These are phyloP conservation scores for Myiotriccus ornatus DNA, from an alignment of 2,797 vertebrate species.

Conservation along the genomic window DNA sequence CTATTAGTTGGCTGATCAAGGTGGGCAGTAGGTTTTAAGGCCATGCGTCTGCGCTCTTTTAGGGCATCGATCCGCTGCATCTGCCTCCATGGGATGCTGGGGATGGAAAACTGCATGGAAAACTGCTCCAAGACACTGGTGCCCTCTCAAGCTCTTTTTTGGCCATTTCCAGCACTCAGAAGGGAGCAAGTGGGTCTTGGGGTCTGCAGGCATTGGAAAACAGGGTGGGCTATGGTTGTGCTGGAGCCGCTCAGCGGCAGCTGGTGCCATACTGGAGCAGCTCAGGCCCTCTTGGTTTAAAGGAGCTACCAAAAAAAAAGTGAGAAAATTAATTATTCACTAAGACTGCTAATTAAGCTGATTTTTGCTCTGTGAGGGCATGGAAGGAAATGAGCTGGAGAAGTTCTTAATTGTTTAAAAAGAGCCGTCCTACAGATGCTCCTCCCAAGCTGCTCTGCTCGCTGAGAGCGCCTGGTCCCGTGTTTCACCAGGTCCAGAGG, in stretches of 20 bases:
- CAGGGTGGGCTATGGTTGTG: rapidly evolving
- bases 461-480: rapidly evolving
- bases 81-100: neutral
- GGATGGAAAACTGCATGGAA: neutral
- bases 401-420: constrained; percentile 45
- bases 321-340: constrained; percentile 53
- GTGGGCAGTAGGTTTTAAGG: neutral
- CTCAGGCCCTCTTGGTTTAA: neutral
- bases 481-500: rapidly evolving
- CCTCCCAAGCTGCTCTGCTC: neutral
- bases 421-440: neutral
- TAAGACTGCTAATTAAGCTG: constrained; percentile 35
- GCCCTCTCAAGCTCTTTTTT: neutral
- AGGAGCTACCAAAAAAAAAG: neutral
- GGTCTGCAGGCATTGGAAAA: neutral
- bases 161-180: neutral
- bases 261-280: neutral
- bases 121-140: neutral
- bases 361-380: constrained; percentile 36
- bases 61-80: rapidly evolving
- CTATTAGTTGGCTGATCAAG: neutral
- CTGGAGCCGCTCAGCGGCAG: rapidly evolving
- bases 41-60: neutral
- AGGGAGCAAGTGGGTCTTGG: neutral
- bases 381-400: constrained; percentile 39